Conservation (phyloP, 2,888 invertebrate species). For the Torymus texanus region DNA sequence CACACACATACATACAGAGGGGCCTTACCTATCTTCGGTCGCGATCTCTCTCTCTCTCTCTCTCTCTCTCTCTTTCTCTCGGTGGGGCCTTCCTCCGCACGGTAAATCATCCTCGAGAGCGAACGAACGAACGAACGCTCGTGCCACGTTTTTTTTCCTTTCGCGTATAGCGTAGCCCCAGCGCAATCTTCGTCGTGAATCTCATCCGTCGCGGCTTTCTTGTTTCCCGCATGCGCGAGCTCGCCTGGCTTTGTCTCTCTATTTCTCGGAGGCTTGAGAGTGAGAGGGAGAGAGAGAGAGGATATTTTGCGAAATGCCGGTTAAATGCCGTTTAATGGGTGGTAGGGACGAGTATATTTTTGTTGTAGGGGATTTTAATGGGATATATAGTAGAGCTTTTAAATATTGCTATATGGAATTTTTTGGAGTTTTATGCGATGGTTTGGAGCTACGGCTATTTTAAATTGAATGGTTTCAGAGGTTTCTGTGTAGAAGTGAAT, state of each 20-base stretch:
- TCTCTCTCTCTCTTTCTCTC: conserved; percentile 25
- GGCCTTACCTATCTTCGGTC: conserved; percentile 26
- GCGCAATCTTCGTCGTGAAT: conserved; percentile 68
- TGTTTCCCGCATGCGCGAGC: conserved; percentile 1
- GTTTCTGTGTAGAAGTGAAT: too few relatives aligned
- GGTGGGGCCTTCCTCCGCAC: conserved; percentile 1
- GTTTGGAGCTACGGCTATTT: too few relatives aligned
- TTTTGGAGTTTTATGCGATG: too few relatives aligned
- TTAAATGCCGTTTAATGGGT: conserved; percentile 30
- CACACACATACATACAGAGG: background rate
- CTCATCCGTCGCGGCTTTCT: conserved; percentile 61
- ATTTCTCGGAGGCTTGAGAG: conserved; percentile 21
- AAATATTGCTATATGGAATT: too few relatives aligned
- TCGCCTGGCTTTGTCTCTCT: conserved; percentile 52
- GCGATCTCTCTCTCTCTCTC: conserved; percentile 40
- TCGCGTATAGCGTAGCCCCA: too few relatives aligned
- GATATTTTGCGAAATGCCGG: conserved; percentile 21
- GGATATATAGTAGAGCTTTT: too few relatives aligned
- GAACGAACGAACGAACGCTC: too few relatives aligned
- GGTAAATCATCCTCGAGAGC: conserved; percentile 49
- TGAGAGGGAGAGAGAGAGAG: background rate
- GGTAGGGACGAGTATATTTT: background rate
- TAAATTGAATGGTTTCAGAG: too few relatives aligned
- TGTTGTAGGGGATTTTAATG: too few relatives aligned
- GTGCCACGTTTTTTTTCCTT: too few relatives aligned